Base-by-base conservation (phyloP, 2,797 vertebrate species). In the Arremon aurantiirostris region DNA sequence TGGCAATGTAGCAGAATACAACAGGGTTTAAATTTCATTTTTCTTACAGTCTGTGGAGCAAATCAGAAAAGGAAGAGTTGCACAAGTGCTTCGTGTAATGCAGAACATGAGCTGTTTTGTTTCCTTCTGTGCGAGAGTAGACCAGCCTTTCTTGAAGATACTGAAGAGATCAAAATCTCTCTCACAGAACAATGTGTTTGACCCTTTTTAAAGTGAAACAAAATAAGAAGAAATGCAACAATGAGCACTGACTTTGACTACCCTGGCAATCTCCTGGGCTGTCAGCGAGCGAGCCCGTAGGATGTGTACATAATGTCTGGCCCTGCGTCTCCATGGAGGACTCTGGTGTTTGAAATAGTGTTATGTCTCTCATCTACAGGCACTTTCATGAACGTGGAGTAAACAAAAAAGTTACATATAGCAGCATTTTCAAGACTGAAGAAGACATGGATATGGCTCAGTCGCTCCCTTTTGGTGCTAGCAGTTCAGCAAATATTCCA, bases 401-500 rank as follows among this genome's bases (percentile, higher is more conserved):
- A 76, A 64, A 89, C 47, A 95, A 96, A 86, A 86, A 94, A 94
- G 81, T 95, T 92, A 88, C 87, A 35, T 95, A 60, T 30, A 52
- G 60, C 91, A 80, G 55, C 47, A 16, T 64, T 86, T 87, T 69
- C 55, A 66, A 93, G 88, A 73, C 63, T 88, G 86, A 95, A 83
- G 93, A 95, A 60, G 83, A 89, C 53, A 17, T 71, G 95, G 90
- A 95, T 89, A 80, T 13, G 82, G 90, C 89, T 96, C 94, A 81
- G 79, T 96, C 82, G 90, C 82, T 97, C 93, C 81, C 96, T 97
- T 97, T 97, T 96, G 96, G 97, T 98, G 97, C 97, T 97, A 97
- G 94, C 86, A 82, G 96, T 97, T 97, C 85, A 49, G 56, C 89
- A 89, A 76, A 86, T 93, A 70, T 81, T 97, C 88, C 86, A 37